Base-by-base conservation (phyloP, 2,797 vertebrate species). In the Phoeniculus purpureus region DNA sequence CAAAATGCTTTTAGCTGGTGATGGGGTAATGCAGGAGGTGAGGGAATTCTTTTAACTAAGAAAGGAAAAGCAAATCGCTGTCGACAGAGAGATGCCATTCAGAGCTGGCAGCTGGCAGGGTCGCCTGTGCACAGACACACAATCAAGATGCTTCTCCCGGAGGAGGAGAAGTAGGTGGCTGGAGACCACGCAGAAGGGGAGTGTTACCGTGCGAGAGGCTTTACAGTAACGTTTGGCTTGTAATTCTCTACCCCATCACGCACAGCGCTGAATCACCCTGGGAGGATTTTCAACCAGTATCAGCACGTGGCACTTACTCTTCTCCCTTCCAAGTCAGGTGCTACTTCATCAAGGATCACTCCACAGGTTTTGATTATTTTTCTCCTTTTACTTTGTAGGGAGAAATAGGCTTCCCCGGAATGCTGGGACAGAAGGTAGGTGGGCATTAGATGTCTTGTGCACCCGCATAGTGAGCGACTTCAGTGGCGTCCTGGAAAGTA, bases 381-480 rank as follows among this genome's bases (percentile, higher is more conserved):
- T 83, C 11, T 91, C 72, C 22, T 95, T 96, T 96, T 29, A 86
- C 45, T 97, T 97, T 92, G 27, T 95, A 99, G 99, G 99, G 99
- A 72, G 97, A 96, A 81, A 98, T 98, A 94, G 99, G 99, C 73
- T 98, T 99, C 89, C 98, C 99, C 87, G 99, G 99, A 96, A 99
- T 99, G 99, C 97, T 99, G 90, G 99, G 99, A 88, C 99, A 99
- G 95, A 99, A 99, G 97, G 99, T 99, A 94, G 98, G 98, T 96
- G 64, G 9, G 19, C 1, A 1, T 50, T 23, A 67, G 8, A 23
- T 70, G 48, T 85, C n/a, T 22, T 64, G 62, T 81, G 20, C 59
- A 32, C 8, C 71, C 32, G 19, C 34, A 29, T 7, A 34, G 15
- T 18, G 6, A 58, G 26, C 45, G 15, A 29, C 67, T 76, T 91